Evolutionary conservation across 2,888 invertebrate genomes (phyloP).

Genomic region (Habroteleia sp.): DNA sequence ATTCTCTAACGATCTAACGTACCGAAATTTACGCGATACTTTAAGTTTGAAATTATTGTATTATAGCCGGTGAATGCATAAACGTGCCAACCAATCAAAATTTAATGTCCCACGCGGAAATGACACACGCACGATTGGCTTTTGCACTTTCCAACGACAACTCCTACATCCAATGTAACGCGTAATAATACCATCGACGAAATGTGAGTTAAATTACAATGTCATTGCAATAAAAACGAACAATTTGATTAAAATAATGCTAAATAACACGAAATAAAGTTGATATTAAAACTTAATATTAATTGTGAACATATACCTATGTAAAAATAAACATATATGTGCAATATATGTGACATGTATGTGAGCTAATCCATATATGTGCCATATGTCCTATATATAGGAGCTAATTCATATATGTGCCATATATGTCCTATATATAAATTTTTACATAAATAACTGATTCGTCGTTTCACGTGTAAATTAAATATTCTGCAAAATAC

Average conservation of each 20-base stretch:
- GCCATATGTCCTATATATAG: too few species aligned
- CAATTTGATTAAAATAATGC: too few species aligned
- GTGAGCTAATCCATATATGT: too few species aligned
- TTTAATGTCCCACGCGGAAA: constrained; percentile 37
- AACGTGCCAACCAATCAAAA: constrained; percentile 51
- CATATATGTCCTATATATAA: too few species aligned
- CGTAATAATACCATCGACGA: constrained; percentile 20
- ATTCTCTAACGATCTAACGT: constrained; percentile 36
- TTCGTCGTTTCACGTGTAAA: too few species aligned
- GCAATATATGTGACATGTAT: too few species aligned
- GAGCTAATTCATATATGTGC: too few species aligned
- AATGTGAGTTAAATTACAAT: constrained; percentile 5
- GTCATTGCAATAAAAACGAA: neutral
- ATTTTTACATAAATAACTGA: too few species aligned
- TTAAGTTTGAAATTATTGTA: constrained; percentile 40
- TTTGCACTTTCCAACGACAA: constrained; percentile 16
- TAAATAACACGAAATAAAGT: neutral
- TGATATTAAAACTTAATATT: too few species aligned
- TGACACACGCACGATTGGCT: constrained; percentile 46
- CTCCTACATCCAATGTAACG: constrained; percentile 20
- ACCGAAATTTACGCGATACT: constrained; percentile 45
- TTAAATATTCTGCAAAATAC: too few species aligned
- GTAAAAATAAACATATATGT: too few species aligned
- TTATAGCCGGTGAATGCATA: constrained; percentile 39
- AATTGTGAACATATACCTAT: too few species aligned